Base-by-base conservation (phyloP, 1,140 invertebrate species). In the Elymnias hypermnestra region DNA sequence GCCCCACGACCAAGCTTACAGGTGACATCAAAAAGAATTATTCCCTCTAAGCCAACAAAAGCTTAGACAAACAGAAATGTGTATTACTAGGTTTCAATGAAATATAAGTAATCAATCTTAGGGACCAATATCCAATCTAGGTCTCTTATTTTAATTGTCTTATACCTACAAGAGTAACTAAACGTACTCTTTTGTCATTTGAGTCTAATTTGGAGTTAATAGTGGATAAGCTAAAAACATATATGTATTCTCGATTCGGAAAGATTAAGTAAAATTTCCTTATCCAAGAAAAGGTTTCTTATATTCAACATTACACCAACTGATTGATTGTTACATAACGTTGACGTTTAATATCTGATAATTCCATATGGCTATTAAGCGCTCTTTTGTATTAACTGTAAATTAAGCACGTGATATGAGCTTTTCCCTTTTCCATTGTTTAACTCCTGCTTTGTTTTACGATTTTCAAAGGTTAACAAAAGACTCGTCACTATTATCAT, bases 1-100 rank as follows among this genome's bases (percentile, higher is more conserved):
- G 74, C 89, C 91, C 79, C 88, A 89, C 83, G 90, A 92, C 79
- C 87, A 90, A 87, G 85, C 77, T 64, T 86, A 82, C 79, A 89
- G 88, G 88, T 87, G 57, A 70, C 42, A 42, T 36, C 10, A 12
- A 29, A 29, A 8, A 17, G 13, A 13, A 15, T 14, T 13, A 12
- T 31, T 31, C 10, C 12, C 5, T 31, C 14, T 5, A 3, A 12
- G 10, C 5, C 10, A 5, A 15, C 12, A 13, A 13, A 14, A 2
- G 5, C 2, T 1, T 8, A 22, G 21, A 8, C 1, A 28, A 28
- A 28, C n/a, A n/a, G 8, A 9, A n/a, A n/a, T n/a, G n/a, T n/a
- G n/a, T n/a, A n/a, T n/a, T n/a, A n/a, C n/a, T n/a, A n/a, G n/a
- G n/a, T n/a, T n/a, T n/a, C n/a, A n/a, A n/a, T n/a, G n/a, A n/a